phyloP scores from a whole-genome alignment of 2,888 invertebrate genomes.

The Aproaerema taeniolella region DNA sequence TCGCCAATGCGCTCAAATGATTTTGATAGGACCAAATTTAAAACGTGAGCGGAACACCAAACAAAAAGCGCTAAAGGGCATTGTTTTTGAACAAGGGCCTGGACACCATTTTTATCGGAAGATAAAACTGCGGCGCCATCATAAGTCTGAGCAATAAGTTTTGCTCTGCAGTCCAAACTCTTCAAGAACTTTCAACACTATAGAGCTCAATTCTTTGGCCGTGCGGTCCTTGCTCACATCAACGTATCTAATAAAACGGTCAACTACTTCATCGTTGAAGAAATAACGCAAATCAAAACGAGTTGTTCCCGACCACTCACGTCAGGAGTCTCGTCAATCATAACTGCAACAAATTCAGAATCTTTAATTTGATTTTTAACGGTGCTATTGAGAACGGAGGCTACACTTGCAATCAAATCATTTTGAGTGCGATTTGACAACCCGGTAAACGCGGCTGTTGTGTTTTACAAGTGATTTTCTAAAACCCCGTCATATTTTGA shows the following conservation, averaged over 20 bases:
- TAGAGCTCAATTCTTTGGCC: conserved; percentile 21
- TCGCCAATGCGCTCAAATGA: conserved; percentile 23
- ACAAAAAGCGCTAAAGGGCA: conserved; percentile 22
- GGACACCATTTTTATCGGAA: conserved; percentile 28
- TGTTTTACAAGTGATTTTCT: not conserved
- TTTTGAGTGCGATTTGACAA: conserved; percentile 1
- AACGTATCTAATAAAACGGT: conserved; percentile 6
- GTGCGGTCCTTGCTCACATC: conserved; percentile 29
- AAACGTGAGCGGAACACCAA: conserved; percentile 25
- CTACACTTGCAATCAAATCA: not conserved
- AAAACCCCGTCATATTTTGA: not conserved
- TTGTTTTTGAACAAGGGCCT: conserved; percentile 27
- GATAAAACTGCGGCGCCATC: conserved; percentile 31
- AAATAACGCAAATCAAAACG: not conserved
- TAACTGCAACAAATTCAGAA: not conserved
- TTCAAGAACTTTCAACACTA: conserved; percentile 15
- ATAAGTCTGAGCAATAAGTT: conserved; percentile 35
- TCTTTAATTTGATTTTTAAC: not conserved
- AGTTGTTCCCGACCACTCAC: not conserved
- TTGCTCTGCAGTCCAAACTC: conserved; percentile 23
- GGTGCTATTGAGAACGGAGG: not conserved
- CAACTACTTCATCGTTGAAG: not conserved
- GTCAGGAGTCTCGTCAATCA: conserved; percentile 1
- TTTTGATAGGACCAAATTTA: conserved; percentile 24
- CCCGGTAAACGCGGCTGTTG: not conserved